Evolutionary conservation across 2,113 vertebrate genomes (phyloP), one percentile per base, ranked within the genome.

Genomic region (Solea senegalensis): DNA sequence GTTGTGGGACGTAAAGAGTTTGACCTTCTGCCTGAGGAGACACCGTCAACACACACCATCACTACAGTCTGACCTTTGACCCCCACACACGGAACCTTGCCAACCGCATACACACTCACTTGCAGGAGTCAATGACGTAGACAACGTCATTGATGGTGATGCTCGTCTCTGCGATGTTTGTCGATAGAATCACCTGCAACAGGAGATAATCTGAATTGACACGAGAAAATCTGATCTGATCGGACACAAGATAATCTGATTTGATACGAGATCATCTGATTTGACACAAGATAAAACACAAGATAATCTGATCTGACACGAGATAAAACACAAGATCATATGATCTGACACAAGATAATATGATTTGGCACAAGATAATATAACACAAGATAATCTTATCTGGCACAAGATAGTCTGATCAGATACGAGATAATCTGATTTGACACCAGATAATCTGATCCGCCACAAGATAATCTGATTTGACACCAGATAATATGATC

Each of bases 111-210:
- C 34, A 9, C 1, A 67, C 96, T 93, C 91, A 98, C 97, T 99
- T 99, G 98, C 96, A 98, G n/a, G 96, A 99, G 88, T 99, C 97
- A 60, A 98, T 94, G 82, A 98, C 97, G 41, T 96, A 99, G 76
- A 98, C 97, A 11, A 98, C 98, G 1, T 99, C 96, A 12, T 98
- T 98, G 93, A 99, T 99, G 75, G 97, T 98, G 86, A 98, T 96
- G 81, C 98, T 98, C 2, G 97, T 98, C 89, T 98, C 98, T 0
- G 97, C 97, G 80, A 98, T 97, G 89, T 98, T 98, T 69, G 97
- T 99, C n/a, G 97, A 98, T 75, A 98, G 93, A 85, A 99, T 98
- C 45, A 98, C 95, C 97, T 98, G 84, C 0, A 68, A 85, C 57
- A 21, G 21, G 21, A 21, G 43, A 44, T 44, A 44, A 44, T 44